These are phyloP conservation scores for Mesopsocus fuscifrons DNA, from an alignment of 2,888 invertebrate species.

Conservation along the genomic window DNA sequence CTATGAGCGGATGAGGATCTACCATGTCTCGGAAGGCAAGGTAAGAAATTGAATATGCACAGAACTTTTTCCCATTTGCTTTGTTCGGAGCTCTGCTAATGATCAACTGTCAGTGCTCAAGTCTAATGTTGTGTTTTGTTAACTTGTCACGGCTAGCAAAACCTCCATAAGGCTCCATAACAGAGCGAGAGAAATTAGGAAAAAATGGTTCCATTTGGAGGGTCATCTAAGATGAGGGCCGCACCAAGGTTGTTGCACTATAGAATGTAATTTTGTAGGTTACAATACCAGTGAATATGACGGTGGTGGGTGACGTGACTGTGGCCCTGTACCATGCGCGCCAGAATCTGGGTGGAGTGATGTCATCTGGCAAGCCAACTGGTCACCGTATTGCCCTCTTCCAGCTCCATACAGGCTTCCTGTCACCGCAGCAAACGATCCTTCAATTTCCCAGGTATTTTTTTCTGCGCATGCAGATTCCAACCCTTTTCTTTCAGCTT, in stretches of 20 bases:
- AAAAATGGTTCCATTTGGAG: too few relatives aligned
- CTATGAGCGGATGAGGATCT: constrained; percentile 71
- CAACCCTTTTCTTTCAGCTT: constrained; percentile 5
- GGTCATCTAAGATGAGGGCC: too few relatives aligned
- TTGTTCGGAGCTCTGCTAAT: too few relatives aligned
- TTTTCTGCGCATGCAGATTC: too few relatives aligned
- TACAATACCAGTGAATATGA: constrained; percentile 50
- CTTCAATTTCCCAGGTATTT: constrained; percentile 45
- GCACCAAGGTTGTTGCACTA: too few relatives aligned
- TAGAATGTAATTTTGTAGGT: too few relatives aligned
- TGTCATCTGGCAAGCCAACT: constrained; percentile 42
- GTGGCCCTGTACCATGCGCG: constrained; percentile 69
- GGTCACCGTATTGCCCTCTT: constrained; percentile 73
- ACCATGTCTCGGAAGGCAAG: constrained; percentile 50
- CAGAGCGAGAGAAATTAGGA: too few relatives aligned
- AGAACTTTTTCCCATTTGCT: constrained; percentile 13
- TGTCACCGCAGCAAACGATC: constrained; percentile 52
- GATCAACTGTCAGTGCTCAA: too few relatives aligned
- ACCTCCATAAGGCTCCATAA: too few relatives aligned
- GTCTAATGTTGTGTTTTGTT: too few relatives aligned
- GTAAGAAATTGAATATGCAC: too few relatives aligned
- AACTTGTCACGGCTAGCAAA: too few relatives aligned
- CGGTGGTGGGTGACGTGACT: constrained; percentile 70
- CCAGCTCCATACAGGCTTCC: constrained; percentile 78
- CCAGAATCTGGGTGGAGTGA: constrained; percentile 58